phyloP scores from a whole-genome alignment of 2,113 vertebrate genomes.

The Myiagra hebetior region DNA sequence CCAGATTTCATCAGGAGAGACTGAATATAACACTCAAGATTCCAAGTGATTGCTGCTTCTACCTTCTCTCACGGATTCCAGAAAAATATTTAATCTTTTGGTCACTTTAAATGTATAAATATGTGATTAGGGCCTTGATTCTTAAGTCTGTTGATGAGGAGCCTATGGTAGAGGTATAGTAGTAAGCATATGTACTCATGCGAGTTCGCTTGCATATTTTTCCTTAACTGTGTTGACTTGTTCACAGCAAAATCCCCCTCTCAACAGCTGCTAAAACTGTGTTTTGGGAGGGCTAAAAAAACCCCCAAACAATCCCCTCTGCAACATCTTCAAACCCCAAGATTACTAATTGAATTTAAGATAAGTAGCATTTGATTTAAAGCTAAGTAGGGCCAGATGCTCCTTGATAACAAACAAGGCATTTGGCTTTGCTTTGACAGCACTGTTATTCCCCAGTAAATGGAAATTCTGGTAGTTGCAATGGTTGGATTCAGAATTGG shows the following conservation, averaged over 20 bases:
- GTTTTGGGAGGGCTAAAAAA: not conserved
- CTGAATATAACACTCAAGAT: constrained; percentile 90
- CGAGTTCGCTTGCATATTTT: constrained; percentile 12
- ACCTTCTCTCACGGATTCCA: constrained; percentile 52
- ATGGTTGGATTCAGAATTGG: not conserved
- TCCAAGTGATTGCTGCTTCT: constrained; percentile 75
- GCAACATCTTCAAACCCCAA: not conserved
- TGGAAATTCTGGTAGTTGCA: not conserved
- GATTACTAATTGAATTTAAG: not conserved
- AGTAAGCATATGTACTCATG: not conserved
- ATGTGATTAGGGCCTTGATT: constrained; percentile 15
- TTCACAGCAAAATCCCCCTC: not conserved
- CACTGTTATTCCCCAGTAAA: not conserved
- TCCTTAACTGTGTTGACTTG: not conserved
- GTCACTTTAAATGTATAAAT: constrained; percentile 57
- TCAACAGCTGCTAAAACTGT: constrained; percentile 28
- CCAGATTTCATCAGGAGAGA: constrained; percentile 95
- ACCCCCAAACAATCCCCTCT: not conserved
- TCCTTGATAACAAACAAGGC: not conserved
- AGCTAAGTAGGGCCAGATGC: not conserved
- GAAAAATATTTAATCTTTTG: constrained; percentile 59
- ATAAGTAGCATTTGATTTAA: constrained; percentile 16
- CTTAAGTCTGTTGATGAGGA: constrained; percentile 7
- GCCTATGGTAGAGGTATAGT: constrained; percentile 11
- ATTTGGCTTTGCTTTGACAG: not conserved